Conservation (phyloP, 2,797 vertebrate species). For the Sebastes ruberrimus region DNA sequence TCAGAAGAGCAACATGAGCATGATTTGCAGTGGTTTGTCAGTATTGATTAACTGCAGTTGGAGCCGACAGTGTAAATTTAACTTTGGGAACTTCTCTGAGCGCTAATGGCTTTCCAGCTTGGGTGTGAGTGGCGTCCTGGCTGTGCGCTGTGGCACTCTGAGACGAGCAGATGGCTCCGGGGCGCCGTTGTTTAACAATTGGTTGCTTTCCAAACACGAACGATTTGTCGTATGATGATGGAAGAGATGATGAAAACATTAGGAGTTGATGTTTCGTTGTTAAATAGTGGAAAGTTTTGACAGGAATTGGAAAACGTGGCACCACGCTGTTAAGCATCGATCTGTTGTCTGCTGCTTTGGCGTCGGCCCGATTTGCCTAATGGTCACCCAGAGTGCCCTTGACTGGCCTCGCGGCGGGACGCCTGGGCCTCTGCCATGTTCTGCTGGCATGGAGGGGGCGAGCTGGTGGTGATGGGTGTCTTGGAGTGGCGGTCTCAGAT, state of each 20-base stretch:
- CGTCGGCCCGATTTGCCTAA: conserved; percentile 64
- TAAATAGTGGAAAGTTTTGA: not conserved
- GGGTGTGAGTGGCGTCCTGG: conserved; percentile 63
- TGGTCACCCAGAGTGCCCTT: conserved; percentile 73
- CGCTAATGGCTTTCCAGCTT: conserved; percentile 67
- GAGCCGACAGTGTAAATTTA: conserved; percentile 15
- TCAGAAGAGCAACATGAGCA: not conserved
- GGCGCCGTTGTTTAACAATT: conserved; percentile 17
- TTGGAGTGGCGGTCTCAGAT: conserved; percentile 60
- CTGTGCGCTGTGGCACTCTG: conserved; percentile 46
- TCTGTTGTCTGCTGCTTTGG: conserved; percentile 52
- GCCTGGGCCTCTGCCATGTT: conserved; percentile 59
- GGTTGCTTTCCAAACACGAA: conserved; percentile 42
- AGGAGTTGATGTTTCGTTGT: not conserved
- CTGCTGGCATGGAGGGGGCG: conserved; percentile 50
- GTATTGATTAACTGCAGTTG: conserved; percentile 18
- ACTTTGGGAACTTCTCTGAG: conserved; percentile 60
- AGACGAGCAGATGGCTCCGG: conserved; percentile 51
- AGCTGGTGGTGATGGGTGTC: conserved; percentile 43
- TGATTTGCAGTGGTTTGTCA: not conserved
- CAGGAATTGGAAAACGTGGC: conserved; percentile 7
- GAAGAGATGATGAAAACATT: conserved; percentile 9
- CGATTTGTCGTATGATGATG: conserved; percentile 23
- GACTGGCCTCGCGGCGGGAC: conserved; percentile 68
- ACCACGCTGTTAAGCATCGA: conserved; percentile 45